phyloP scores from a whole-genome alignment of 2,113 vertebrate species.

The Phalacrocorax pelagicus region DNA sequence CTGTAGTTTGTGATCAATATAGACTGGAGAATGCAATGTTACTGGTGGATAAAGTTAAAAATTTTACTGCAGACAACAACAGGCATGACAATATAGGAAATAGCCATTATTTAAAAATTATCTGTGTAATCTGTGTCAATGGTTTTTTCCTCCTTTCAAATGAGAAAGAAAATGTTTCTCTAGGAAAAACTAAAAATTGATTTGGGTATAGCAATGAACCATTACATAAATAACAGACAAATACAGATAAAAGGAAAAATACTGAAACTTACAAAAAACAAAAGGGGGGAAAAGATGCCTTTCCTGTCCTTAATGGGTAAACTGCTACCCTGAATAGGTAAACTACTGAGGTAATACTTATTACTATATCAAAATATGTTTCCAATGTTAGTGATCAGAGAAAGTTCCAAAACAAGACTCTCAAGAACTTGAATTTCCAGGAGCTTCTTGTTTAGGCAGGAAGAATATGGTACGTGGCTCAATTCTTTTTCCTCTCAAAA shows the following conservation, averaged over 20 bases:
- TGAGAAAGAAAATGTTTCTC: neutral
- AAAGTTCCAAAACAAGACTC: neutral
- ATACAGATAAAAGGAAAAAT: neutral
- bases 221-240: neutral
- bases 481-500: neutral
- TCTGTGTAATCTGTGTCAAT: neutral
- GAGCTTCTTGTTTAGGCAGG: neutral
- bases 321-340: neutral
- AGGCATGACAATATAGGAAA: neutral
- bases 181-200: neutral
- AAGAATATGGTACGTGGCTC: neutral
- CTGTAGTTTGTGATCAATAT: neutral
- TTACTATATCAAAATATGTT: neutral
- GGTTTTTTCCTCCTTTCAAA: neutral
- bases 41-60: neutral
- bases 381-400: neutral
- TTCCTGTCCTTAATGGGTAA: neutral
- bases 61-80: neutral
- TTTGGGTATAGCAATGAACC: neutral
- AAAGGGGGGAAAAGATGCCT: rapidly evolving
- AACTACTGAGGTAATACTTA: neutral
- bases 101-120: neutral
- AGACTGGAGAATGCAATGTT: neutral
- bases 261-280: neutral
- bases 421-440: neutral